phyloP scores from a whole-genome alignment of 2,797 vertebrate species.

The Artibeus lituratus region DNA sequence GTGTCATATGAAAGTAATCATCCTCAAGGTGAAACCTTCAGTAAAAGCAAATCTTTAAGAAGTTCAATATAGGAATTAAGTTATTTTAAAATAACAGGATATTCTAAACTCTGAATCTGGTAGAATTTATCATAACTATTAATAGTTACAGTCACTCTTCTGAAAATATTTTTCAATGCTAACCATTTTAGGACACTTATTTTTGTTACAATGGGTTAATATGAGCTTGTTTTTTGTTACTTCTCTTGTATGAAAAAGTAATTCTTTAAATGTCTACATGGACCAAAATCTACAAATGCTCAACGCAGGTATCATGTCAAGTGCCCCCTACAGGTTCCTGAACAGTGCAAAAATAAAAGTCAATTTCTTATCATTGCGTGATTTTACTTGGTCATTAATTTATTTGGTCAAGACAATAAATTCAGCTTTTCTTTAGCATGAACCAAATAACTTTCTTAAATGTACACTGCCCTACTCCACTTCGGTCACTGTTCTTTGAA shows the following conservation, averaged over 20 bases:
- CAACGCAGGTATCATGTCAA: neutral
- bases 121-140: neutral
- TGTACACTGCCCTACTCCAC: slow-evolving; percentile 11
- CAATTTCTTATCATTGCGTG: neutral
- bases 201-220: slow-evolving; percentile 5
- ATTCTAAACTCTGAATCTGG: neutral
- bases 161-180: neutral
- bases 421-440: slow-evolving; percentile 22
- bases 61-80: neutral
- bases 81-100: slow-evolving; percentile 31
- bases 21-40: neutral
- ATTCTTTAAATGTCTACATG: neutral
- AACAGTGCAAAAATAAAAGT: neutral
- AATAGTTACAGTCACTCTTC: neutral
- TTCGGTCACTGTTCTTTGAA: slow-evolving; percentile 52
- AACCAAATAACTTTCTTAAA: slow-evolving; percentile 50
- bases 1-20: neutral
- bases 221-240: neutral
- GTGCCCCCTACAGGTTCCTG: neutral
- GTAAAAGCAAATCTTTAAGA: slow-evolving; percentile 21
- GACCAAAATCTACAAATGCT: slow-evolving; percentile 7
- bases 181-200: neutral
- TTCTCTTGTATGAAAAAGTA: neutral
- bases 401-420: slow-evolving; percentile 29
- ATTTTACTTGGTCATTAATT: slow-evolving; percentile 35